Evolutionary conservation across 2,113 vertebrate species (phyloP).

Genomic region (Cyprinus carpio): DNA sequence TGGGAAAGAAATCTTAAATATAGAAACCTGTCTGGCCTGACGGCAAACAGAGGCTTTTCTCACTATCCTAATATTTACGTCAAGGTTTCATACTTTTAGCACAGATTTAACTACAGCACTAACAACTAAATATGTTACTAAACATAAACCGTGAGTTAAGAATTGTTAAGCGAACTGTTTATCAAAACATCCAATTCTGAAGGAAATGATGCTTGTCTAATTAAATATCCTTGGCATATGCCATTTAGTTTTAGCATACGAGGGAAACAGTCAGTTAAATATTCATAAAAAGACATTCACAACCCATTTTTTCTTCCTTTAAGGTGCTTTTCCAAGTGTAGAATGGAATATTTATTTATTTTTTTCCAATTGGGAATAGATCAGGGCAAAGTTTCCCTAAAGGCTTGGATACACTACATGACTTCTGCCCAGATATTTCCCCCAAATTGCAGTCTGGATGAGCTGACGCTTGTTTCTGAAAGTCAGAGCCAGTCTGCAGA

Average conservation of each 20-base stretch:
- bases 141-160: neutral
- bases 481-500: neutral
- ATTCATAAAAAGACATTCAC: neutral
- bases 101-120: neutral
- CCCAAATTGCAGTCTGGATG: neutral
- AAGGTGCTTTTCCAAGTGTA: neutral
- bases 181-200: neutral
- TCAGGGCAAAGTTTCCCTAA: neutral
- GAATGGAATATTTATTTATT: neutral
- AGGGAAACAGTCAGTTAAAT: neutral
- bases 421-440: neutral
- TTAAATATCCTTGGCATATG: neutral
- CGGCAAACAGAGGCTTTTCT: slow-evolving; percentile 24
- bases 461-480: neutral
- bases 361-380: neutral
- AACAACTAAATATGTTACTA: neutral
- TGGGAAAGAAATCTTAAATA: neutral
- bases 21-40: slow-evolving; percentile 2
- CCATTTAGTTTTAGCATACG: neutral
- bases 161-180: neutral
- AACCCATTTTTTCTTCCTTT: neutral
- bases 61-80: slow-evolving; percentile 1
- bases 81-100: neutral
- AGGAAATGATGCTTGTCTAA: neutral
- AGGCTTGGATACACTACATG: neutral